These are phyloP conservation scores for Morone saxatilis DNA, from an alignment of 2,113 vertebrate genomes.

Conservation along the genomic window DNA sequence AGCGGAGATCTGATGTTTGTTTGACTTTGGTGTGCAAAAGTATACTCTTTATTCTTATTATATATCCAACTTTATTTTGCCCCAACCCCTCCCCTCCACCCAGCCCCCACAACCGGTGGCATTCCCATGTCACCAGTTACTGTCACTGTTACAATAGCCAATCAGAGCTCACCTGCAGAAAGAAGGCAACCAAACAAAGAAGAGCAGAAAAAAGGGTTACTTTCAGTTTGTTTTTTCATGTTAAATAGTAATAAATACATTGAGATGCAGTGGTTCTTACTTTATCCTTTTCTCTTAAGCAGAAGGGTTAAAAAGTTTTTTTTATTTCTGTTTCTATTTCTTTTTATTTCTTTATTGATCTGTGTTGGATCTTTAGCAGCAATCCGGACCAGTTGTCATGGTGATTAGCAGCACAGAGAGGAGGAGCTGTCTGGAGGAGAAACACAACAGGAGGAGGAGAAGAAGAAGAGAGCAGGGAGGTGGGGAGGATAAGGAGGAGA, in stretches of 20 bases:
- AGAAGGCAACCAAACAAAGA: slow-evolving; percentile 86
- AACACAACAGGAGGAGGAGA: slow-evolving; percentile 76
- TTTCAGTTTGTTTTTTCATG: slow-evolving; percentile 86
- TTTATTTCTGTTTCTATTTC: slow-evolving; percentile 84
- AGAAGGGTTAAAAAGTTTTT: slow-evolving; percentile 88
- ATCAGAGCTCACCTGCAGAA: slow-evolving; percentile 87
- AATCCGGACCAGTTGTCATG: slow-evolving; percentile 87
- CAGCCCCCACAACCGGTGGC: slow-evolving; percentile 77
- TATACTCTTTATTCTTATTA: slow-evolving; percentile 87
- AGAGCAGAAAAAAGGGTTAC: slow-evolving; percentile 86
- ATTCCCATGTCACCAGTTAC: slow-evolving; percentile 80
- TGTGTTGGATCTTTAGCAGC: slow-evolving; percentile 90
- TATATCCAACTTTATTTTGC: slow-evolving; percentile 84
- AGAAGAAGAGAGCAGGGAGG: slow-evolving; percentile 53
- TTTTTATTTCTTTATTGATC: slow-evolving; percentile 87
- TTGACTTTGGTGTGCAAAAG: slow-evolving; percentile 86
- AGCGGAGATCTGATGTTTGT: slow-evolving; percentile 76
- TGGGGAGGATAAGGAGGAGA: slow-evolving; percentile 55
- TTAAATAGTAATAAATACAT: slow-evolving; percentile 93
- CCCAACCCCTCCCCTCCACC: slow-evolving; percentile 77
- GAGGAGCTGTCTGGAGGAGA: slow-evolving; percentile 85
- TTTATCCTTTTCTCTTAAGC: slow-evolving; percentile 88
- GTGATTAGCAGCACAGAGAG: slow-evolving; percentile 89
- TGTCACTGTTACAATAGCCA: slow-evolving; percentile 87
- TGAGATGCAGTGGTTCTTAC: slow-evolving; percentile 89